Evolutionary conservation across 2,888 invertebrate species (phyloP), one percentile per base, ranked within the genome.

Genomic region (Athrips mouffetella): DNA sequence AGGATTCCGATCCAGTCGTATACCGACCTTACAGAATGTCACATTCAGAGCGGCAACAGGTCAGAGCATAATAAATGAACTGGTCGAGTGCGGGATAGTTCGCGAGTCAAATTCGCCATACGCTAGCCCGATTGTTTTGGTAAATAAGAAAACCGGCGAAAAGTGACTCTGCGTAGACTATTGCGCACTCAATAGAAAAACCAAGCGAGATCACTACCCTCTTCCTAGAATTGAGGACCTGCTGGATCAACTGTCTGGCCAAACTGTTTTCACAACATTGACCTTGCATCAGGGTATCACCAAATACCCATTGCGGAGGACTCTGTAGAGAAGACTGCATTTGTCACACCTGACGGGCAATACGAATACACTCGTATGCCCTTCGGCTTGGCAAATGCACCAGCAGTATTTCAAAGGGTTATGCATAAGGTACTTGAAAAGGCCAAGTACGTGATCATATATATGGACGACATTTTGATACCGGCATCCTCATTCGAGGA

Each of bases 341-440:
- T 77, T 41, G 60, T 67, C 0, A 79, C 71, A 1, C 65, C 65
- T 0, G 64, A 70, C 31, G 73, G 73, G 1, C 62, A 70, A 5
- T 76, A 50, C 45, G 68, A 77, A 53, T 73, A 62, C 44, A 54
- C 61, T n/a, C 47, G 60, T 1, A 65, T 76, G 66, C 67, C 71
- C 1, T 80, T 74, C 46, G 74, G 73, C 4, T 54, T 76, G 1
- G 48, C 54, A 1, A 75, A 75, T 45, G 68, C 77, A 0, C 70
- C 71, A 3, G 54, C 62, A 1, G 60, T 64, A 1, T 77, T 72
- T 47, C 69, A 73, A 41, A 51, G 63, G 18, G 51, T 66, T 3
- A 66, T 74, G 46, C 59, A 66, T 31, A 47, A 54, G n/a, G 49
- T 65, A 1, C 46, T 67, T 1, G 42, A 46, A 7, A 50, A 52